These are phyloP conservation scores for Drosophila saltans DNA, from an alignment of 1,140 invertebrate species.

Conservation along the genomic window DNA sequence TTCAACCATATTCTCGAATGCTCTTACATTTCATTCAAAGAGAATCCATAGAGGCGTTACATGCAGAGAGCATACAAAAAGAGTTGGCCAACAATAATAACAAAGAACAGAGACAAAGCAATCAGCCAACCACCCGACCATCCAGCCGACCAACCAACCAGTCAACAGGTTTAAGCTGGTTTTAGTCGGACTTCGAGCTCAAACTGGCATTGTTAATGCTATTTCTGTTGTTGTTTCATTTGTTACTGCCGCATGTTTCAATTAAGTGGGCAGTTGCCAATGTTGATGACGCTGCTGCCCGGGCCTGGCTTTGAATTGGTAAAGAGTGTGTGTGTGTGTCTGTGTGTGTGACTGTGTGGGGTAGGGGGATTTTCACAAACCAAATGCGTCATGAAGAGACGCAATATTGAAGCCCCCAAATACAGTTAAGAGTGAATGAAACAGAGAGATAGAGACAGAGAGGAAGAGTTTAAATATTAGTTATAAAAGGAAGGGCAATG, in stretches of 20 bases:
- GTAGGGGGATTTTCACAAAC: constrained; percentile 52
- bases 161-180: constrained; percentile 69
- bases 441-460: too few relatives aligned
- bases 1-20: background rate
- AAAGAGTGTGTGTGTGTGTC: too few relatives aligned
- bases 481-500: background rate
- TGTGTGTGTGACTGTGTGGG: too few relatives aligned
- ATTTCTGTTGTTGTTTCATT: constrained; percentile 29
- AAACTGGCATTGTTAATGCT: constrained; percentile 20
- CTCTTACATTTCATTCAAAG: background rate
- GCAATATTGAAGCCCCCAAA: background rate
- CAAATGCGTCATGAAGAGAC: constrained; percentile 57
- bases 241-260: constrained; percentile 48
- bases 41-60: background rate
- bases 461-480: background rate
- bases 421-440: background rate
- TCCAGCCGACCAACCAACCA: constrained; percentile 15
- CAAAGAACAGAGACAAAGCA: constrained; percentile 27
- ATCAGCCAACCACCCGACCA: constrained; percentile 30
- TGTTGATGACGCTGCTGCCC: constrained; percentile 43
- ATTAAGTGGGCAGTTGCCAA: constrained; percentile 49
- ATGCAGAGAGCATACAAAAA: background rate
- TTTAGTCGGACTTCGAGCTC: constrained; percentile 49
- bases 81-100: constrained; percentile 12
- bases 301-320: background rate